Base-by-base conservation (phyloP, 2,797 vertebrate genomes). In the Epinephelus coioides region DNA sequence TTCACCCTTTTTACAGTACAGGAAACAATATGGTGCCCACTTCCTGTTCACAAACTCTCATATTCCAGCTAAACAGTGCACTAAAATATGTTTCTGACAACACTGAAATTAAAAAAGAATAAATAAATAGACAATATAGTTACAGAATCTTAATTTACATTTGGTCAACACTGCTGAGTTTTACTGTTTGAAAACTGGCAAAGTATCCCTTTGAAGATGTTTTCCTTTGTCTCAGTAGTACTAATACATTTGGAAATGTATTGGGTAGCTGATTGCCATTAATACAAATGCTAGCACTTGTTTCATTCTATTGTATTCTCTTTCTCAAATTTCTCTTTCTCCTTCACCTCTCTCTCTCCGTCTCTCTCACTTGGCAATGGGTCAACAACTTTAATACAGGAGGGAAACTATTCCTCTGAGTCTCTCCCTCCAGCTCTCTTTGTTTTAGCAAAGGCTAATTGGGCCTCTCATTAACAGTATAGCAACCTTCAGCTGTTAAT, bases 401-500 rank as follows among this genome's bases (percentile, higher is more conserved):
- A 82, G 64, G 81, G 81, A 83, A 86, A 59, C 53, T 2, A 51
- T 62, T 88, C 89, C 76, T 83, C 71, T 27, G 77, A 81, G 83
- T 25, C n/a, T 34, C 67, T 70, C 64, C 43, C 62, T 66, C 19
- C 59, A 43, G 46, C 61, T 69, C 59, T 76, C 81, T 85, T 80
- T 89, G 70, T 89, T 83, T 87, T 83, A 87, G 73, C 68, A 83
- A 79, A 91, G 84, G 78, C 90, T 94, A 94, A 94, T 93, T 94
- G 93, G 90, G 67, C 81, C 84, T 92, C 91, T 93, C 92, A 93
- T 94, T 95, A 95, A 91, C 88, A 89, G 89, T 62, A 85, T 61
- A 89, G 91, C 90, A 91, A 93, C 91, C 91, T 92, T 92, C 85
- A 89, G 82, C 88, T 84, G 85, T 73, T 94, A 95, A 95, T 91